These are phyloP conservation scores for Nannospalax galili DNA, from an alignment of 2,113 vertebrate genomes.

Conservation along the genomic window DNA sequence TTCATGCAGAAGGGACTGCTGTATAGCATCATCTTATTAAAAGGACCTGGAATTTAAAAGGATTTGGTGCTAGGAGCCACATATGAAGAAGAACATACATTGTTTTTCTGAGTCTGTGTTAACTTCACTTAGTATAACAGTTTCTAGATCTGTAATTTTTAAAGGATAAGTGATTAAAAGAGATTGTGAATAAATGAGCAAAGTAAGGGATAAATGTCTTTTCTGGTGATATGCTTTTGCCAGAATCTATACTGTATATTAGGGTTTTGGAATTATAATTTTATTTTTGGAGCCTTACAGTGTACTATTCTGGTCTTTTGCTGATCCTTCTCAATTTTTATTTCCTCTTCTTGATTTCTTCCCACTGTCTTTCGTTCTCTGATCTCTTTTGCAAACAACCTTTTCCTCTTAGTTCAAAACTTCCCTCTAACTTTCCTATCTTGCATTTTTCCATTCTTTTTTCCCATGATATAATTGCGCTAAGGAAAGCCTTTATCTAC, in stretches of 20 bases:
- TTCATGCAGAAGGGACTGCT: too few species aligned
- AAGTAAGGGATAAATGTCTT: neutral
- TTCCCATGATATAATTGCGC: slow-evolving; percentile 33
- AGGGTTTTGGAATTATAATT: neutral
- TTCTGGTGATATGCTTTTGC: neutral
- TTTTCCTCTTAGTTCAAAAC: slow-evolving; percentile 14
- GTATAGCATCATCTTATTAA: too few species aligned
- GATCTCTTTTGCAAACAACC: slow-evolving; percentile 17
- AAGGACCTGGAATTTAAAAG: too few species aligned
- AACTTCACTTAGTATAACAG: too few species aligned
- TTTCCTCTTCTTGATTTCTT: neutral
- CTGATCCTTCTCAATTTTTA: neutral
- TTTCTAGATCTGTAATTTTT: too few species aligned
- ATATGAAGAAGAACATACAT: too few species aligned
- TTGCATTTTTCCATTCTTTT: neutral
- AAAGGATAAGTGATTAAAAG: neutral
- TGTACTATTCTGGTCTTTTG: neutral
- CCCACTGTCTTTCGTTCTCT: neutral
- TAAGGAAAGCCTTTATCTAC: slow-evolving; percentile 46
- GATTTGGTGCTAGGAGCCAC: too few species aligned
- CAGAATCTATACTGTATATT: neutral
- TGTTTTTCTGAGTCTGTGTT: too few species aligned
- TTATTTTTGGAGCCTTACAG: neutral
- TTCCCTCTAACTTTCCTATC: neutral
- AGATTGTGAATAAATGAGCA: neutral